These are phyloP conservation scores for Phyllotis vaccarum DNA, from an alignment of 2,797 vertebrate genomes.

Conservation along the genomic window DNA sequence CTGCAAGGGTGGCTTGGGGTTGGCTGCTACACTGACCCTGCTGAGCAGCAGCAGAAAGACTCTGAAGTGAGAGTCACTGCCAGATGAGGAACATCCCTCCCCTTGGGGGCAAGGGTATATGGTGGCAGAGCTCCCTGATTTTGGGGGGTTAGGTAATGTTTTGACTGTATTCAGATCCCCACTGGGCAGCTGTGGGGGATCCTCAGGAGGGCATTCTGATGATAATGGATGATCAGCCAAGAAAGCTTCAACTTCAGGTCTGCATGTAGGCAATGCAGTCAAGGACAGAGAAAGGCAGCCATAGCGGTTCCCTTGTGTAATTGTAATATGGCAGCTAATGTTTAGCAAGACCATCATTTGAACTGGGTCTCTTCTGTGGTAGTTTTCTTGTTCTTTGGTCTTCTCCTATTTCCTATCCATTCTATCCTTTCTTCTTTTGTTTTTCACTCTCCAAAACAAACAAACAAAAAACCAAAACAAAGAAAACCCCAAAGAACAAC, in stretches of 20 bases:
- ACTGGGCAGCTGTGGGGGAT: not conserved
- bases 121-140: not conserved
- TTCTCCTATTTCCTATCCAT: not conserved
- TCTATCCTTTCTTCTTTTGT: not conserved
- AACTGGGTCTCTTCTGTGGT: not conserved
- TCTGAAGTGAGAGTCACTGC: not conserved
- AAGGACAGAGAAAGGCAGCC: not conserved
- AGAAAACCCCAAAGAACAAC: no score
- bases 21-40: not conserved
- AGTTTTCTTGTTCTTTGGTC: not conserved
- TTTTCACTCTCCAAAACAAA: conserved; percentile 37
- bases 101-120: not conserved
- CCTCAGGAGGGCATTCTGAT: not conserved
- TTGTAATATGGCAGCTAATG: not conserved
- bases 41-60: not conserved
- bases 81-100: not conserved
- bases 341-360: conserved; percentile 30
- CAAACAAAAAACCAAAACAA: no score
- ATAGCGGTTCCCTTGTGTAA: not conserved
- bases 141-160: not conserved
- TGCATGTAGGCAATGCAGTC: not conserved
- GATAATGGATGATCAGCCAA: not conserved
- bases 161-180: not conserved
- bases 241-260: not conserved
- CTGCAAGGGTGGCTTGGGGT: not conserved